A percentile compares a stretch with the other conserved stretches of the same genome.
phyloP scores from a whole-genome alignment of 2,113 vertebrate species.

The Paramisgurnus dabryanus region DNA sequence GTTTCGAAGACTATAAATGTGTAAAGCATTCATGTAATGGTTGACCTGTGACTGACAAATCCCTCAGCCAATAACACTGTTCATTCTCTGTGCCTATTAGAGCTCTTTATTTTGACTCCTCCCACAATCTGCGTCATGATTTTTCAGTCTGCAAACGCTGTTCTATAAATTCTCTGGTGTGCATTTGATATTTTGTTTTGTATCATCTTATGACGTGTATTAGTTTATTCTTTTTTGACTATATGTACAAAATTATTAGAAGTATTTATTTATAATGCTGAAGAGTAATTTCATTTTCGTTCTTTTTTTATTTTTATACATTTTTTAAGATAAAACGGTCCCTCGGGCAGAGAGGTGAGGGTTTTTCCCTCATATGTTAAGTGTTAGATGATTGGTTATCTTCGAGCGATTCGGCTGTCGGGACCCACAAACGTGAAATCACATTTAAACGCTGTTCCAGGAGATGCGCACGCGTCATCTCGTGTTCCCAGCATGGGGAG shows the following conservation, averaged over 20 bases:
- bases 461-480: constrained; percentile 50
- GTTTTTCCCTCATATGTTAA: not conserved
- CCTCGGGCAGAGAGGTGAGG: not conserved
- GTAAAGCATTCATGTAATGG: constrained; percentile 28
- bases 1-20: constrained; percentile 7
- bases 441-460: constrained; percentile 13
- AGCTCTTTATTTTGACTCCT: constrained; percentile 30
- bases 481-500: constrained; percentile 63
- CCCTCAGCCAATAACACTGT: constrained; percentile 42
- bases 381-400: constrained; percentile 59
- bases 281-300: constrained; percentile 63
- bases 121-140: constrained; percentile 31
- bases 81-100: constrained; percentile 40
- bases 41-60: constrained; percentile 38
- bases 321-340: constrained; percentile 24
- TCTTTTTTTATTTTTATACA: constrained; percentile 64
- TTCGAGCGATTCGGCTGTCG: constrained; percentile 59
- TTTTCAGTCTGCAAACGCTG: constrained; percentile 12
- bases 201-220: constrained; percentile 60
- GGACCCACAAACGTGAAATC: constrained; percentile 15
- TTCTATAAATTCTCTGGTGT: constrained; percentile 39
- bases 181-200: constrained; percentile 59
- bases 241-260: constrained; percentile 62
- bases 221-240: constrained; percentile 57
- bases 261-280: constrained; percentile 78